Conservation (phyloP, 2,113 vertebrate species). For the Balaenoptera acutorostrata region DNA sequence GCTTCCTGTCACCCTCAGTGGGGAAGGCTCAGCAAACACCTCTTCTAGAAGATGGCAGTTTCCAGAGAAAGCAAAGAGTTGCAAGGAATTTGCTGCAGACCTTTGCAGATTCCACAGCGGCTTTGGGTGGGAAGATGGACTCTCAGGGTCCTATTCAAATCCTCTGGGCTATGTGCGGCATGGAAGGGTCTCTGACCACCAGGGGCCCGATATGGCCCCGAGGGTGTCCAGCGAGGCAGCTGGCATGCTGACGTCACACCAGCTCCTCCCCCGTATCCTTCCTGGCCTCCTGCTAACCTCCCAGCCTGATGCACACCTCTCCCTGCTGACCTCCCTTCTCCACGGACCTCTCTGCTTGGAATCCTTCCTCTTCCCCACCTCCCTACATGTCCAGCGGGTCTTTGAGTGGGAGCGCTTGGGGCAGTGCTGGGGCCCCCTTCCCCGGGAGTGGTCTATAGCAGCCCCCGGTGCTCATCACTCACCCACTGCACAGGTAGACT, state of each 20-base stretch:
- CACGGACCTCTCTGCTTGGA: not conserved
- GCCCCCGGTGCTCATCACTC: not conserved
- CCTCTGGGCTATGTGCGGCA: fast-evolving
- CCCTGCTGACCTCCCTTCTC: fast-evolving
- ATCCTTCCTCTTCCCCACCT: not conserved
- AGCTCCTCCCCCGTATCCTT: not conserved
- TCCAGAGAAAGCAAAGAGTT: fast-evolving
- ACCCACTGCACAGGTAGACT: not conserved
- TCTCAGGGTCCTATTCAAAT: not conserved
- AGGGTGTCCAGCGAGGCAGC: fast-evolving
- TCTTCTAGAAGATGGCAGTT: not conserved
- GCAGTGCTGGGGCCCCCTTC: not conserved
- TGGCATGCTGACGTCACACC: not conserved
- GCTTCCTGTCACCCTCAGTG: not conserved
- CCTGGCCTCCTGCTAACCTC: not conserved
- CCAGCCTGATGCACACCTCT: fast-evolving
- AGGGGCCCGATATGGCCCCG: fast-evolving
- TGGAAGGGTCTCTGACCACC: not conserved
- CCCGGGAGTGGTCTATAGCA: fast-evolving
- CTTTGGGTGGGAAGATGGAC: not conserved
- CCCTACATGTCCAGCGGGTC: fast-evolving
- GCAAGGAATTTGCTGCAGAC: fast-evolving
- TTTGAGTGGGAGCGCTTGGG: fast-evolving
- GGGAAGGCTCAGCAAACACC: not conserved
- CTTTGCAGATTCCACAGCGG: fast-evolving